These are phyloP conservation scores for Akabosia matsudoensis DNA, from an alignment of 1,140 invertebrate species.

Conservation along the genomic window DNA sequence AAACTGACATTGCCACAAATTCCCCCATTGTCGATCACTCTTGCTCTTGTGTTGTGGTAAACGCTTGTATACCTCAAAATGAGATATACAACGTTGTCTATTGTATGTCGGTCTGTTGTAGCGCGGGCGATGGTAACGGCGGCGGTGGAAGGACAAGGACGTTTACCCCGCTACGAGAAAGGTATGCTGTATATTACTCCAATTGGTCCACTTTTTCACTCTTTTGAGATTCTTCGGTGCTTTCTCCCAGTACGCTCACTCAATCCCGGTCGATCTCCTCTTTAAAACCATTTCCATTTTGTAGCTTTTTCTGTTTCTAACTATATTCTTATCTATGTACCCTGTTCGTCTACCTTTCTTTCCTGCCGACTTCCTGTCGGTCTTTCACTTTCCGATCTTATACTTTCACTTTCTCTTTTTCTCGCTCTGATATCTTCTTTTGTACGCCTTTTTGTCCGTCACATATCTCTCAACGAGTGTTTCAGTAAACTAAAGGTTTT, in stretches of 20 bases:
- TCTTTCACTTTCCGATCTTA: neutral
- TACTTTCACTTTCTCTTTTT: neutral
- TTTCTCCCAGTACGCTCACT: neutral
- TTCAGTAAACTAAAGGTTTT: neutral
- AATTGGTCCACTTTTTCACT: conserved; percentile 12
- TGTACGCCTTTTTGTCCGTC: conserved; percentile 2
- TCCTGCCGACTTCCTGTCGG: neutral
- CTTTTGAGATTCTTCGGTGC: neutral
- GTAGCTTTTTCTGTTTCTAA: neutral
- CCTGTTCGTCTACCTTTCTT: neutral
- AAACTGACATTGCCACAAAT: conserved; percentile 37
- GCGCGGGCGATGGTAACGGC: neutral
- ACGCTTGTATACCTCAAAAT: neutral
- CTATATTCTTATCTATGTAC: neutral
- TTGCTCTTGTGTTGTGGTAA: neutral
- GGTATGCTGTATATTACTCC: neutral
- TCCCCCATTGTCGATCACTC: conserved; percentile 39
- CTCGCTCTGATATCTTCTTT: conserved; percentile 6
- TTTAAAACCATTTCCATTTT: neutral
- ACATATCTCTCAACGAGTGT: neutral
- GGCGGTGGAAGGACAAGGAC: neutral
- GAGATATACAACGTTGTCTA: neutral
- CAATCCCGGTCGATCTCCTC: neutral
- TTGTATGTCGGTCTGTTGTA: too few relatives aligned
- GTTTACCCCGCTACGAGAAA: too few relatives aligned